Evolutionary conservation across 2,113 vertebrate species (phyloP).

Genomic region (Marmota flaviventris): DNA sequence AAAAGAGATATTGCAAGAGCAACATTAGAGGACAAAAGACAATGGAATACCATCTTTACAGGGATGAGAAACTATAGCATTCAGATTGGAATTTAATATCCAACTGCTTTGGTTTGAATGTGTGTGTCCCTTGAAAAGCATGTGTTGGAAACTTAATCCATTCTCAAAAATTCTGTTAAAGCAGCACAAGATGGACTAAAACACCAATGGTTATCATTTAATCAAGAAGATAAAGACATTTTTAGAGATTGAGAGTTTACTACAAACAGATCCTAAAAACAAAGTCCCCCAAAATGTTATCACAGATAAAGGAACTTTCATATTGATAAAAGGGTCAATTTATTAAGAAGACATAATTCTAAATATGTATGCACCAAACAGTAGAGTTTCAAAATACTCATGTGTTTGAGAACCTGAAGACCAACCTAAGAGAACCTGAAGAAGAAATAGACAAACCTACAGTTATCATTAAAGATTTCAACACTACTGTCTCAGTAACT

Average conservation of each 20-base stretch:
- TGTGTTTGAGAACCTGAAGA: neutral
- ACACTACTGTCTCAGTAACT: constrained; percentile 43
- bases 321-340: neutral
- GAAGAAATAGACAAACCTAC: constrained; percentile 1
- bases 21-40: constrained; percentile 42
- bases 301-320: constrained; percentile 26
- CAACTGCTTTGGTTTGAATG: neutral
- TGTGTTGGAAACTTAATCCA: neutral
- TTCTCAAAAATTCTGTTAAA: neutral
- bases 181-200: neutral
- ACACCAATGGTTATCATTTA: constrained; percentile 39
- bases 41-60: constrained; percentile 47
- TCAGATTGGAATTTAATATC: constrained; percentile 61
- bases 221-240: constrained; percentile 43
- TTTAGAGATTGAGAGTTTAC: constrained; percentile 44
- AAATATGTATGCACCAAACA: constrained; percentile 45
- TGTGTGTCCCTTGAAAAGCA: neutral
- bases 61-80: neutral
- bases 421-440: constrained; percentile 16
- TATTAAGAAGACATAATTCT: constrained; percentile 34
- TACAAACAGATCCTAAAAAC: constrained; percentile 40
- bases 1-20: constrained; percentile 30
- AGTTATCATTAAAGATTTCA: constrained; percentile 53
- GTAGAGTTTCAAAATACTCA: neutral
- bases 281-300: neutral